Conservation (phyloP, 1,140 invertebrate genomes). For the Thalassaphorura encarpata region DNA sequence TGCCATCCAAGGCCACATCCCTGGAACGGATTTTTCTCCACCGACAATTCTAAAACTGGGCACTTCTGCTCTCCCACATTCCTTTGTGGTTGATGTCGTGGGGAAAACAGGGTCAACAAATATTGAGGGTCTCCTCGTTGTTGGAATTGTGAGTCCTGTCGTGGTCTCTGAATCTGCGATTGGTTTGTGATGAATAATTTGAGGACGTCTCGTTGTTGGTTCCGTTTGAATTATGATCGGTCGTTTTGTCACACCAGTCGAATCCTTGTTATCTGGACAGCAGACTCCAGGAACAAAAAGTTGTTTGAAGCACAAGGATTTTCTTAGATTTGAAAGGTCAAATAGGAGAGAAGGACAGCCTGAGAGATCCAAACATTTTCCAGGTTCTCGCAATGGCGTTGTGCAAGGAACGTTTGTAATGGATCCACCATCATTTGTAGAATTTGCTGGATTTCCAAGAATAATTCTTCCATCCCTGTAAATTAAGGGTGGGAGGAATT, state of each 20-base stretch:
- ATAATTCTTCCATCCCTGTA: constrained; percentile 35
- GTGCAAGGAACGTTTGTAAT: constrained; percentile 47
- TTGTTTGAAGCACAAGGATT: constrained; percentile 83
- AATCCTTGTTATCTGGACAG: constrained; percentile 25
- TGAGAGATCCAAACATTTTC: constrained; percentile 78
- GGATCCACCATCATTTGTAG: constrained; percentile 26
- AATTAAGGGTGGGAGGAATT: constrained; percentile 48
- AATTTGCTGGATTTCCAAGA: constrained; percentile 31
- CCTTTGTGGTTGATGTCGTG: constrained; percentile 15
- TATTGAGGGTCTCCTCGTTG: background rate
- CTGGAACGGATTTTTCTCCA: constrained; percentile 68
- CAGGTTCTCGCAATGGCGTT: constrained; percentile 63
- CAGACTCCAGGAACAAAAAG: constrained; percentile 63
- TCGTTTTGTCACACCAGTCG: constrained; percentile 3
- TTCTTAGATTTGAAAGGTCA: constrained; percentile 66
- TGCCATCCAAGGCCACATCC: constrained; percentile 85
- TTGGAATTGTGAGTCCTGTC: constrained; percentile 3
- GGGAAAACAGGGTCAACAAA: background rate
- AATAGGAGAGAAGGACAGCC: constrained; percentile 76
- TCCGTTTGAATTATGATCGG: constrained; percentile 33
- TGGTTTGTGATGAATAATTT: constrained; percentile 35
- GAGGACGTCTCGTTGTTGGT: constrained; percentile 35
- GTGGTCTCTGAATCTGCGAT: constrained; percentile 16
- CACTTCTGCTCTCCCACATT: constrained; percentile 66
- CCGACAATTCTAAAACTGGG: constrained; percentile 77